Evolutionary conservation across 2,888 invertebrate species (phyloP).

Genomic region (Rambutsinella grinnellia): DNA sequence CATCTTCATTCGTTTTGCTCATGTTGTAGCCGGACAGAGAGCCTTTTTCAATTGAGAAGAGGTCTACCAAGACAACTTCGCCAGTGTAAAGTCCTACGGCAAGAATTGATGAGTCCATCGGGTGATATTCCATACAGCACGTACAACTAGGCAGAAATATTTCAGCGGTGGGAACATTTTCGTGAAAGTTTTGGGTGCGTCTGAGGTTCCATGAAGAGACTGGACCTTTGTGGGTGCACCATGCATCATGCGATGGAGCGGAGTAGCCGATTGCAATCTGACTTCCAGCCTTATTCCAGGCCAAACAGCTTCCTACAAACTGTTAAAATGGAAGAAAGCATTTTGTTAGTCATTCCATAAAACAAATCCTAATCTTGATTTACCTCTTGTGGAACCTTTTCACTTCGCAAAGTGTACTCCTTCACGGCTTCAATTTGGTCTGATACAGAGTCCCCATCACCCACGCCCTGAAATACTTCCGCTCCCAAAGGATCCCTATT

Average conservation of each 20-base stretch:
- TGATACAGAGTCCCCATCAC: conserved; percentile 29
- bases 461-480: conserved; percentile 57
- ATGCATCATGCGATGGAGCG: conserved; percentile 50
- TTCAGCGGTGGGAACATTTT: conserved; percentile 56
- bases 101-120: conserved; percentile 55
- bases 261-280: conserved; percentile 64
- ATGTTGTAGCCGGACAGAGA: not conserved
- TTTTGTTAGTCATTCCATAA: not conserved
- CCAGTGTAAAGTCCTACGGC: conserved; percentile 62
- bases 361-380: not conserved
- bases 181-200: conserved; percentile 32
- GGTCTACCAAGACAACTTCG: conserved; percentile 59
- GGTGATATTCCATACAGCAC: conserved; percentile 61
- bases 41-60: conserved; percentile 44
- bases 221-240: conserved; percentile 60
- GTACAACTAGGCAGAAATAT: conserved; percentile 56
- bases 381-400: conserved; percentile 49
- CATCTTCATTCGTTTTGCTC: conserved; percentile 4
- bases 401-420: conserved; percentile 50
- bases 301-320: conserved; percentile 57
- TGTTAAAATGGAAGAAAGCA: no score
- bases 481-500: conserved; percentile 58
- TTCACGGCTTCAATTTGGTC: conserved; percentile 42
- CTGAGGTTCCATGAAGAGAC: conserved; percentile 61
- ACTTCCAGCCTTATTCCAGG: conserved; percentile 63